Base-by-base conservation (phyloP, 1,140 invertebrate species). In the Halictus rubicundus region DNA sequence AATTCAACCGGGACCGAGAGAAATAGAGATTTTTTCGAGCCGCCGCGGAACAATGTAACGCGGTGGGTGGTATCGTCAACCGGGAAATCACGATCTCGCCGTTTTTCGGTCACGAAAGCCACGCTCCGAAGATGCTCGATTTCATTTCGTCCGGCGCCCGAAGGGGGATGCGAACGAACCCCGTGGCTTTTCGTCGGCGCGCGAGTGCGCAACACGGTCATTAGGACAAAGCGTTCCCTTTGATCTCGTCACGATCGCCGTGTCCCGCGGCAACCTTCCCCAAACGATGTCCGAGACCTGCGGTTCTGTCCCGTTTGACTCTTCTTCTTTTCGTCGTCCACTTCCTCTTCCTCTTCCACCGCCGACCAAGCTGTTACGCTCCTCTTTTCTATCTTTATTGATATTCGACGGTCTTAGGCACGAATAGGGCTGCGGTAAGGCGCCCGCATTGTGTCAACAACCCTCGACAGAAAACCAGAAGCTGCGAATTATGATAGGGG, bases 401-500 rank as follows among this genome's bases (percentile, higher is more conserved):
- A 81, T 88, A 89, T 89, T 83, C 83, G 85, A 80, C 87, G 86
- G 76, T 86, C 86, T 89, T 88, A 81, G 84, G 89, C 88, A 89
- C 87, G 89, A 88, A 89, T 89, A 82, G 88, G 80, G 84, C 88
- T 88, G 89, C 84, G 89, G 88, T 90, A 90, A 90, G 88, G 87
- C 86, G 82, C 89, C 89, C 89, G 89, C 89, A 90, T 90, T 89
- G 88, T 90, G 88, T 88, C 89, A 88, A 89, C 88, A 89, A 88
- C 88, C 89, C 89, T 90, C 88, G 72, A 89, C 87, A 84, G 89
- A 89, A 89, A 88, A 89, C 74, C 89, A 90, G 89, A 90, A 90
- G 88, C 89, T 90, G 88, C 89, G 89, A 90, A 90, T 90, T 90
- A 90, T 87, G 89, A 90, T 90, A 90, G 89, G 89, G 89, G 89